Evolutionary conservation across 2,113 vertebrate species (phyloP).

Genomic region (Coracopsis vasa): DNA sequence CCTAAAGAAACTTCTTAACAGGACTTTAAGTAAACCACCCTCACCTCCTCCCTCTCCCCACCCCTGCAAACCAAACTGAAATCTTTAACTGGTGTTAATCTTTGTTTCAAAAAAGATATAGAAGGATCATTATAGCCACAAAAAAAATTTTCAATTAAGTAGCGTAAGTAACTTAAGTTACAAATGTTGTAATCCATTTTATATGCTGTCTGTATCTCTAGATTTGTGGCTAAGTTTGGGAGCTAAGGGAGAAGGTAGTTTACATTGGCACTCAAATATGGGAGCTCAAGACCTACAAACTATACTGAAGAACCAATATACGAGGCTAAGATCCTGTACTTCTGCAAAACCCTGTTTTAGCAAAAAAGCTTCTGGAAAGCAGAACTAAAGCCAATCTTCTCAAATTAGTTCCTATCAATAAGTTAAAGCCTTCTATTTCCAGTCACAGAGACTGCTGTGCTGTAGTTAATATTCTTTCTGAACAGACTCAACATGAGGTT

Average conservation of each 20-base stretch:
- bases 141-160: neutral
- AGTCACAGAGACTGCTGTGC: neutral
- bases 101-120: neutral
- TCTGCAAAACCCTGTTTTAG: neutral
- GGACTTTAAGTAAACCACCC: neutral
- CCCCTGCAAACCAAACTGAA: neutral
- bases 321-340: neutral
- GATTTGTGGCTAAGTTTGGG: neutral
- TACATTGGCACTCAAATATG: neutral
- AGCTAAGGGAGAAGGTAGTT: neutral
- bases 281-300: neutral
- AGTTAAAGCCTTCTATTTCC: neutral
- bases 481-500: neutral
- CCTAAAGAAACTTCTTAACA: neutral
- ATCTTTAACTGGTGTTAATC: neutral
- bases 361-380: neutral
- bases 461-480: neutral
- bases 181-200: neutral
- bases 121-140: neutral
- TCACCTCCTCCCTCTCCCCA: too few species aligned
- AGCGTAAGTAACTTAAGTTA: neutral
- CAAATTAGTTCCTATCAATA: neutral
- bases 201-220: neutral
- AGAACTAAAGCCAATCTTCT: neutral
- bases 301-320: neutral